Conservation (phyloP, 2,797 vertebrate species). For the Oophaga sylvatica region DNA sequence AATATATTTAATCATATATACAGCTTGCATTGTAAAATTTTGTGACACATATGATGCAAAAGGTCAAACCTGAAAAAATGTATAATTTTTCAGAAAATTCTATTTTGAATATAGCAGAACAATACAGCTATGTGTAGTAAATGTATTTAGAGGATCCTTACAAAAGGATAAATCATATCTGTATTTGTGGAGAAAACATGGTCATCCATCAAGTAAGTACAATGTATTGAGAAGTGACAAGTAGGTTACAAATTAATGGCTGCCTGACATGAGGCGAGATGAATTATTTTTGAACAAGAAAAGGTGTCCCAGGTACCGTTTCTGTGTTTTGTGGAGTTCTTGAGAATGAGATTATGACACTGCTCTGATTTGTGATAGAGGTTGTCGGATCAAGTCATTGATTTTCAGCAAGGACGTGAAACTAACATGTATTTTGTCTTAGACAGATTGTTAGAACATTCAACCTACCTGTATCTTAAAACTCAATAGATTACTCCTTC, state of each 20-base stretch:
- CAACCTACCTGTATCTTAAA: too few species aligned
- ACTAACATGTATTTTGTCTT: not conserved
- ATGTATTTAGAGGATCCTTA: not conserved
- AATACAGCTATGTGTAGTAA: not conserved
- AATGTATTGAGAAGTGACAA: conserved; percentile 11
- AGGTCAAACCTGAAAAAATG: too few species aligned
- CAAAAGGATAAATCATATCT: not conserved
- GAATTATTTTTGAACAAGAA: not conserved
- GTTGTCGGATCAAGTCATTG: not conserved
- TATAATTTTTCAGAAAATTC: not conserved
- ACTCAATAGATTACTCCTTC: too few species aligned
- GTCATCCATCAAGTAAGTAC: conserved; percentile 6
- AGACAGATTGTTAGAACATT: not conserved
- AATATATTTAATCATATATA: too few species aligned
- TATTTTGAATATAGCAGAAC: not conserved
- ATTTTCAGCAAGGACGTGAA: not conserved
- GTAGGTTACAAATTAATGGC: not conserved
- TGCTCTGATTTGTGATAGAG: not conserved
- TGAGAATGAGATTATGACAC: not conserved
- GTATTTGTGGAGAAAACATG: not conserved
- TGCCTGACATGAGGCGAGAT: not conserved
- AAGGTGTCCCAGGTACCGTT: not conserved
- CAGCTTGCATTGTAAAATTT: too few species aligned
- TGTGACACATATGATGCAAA: too few species aligned
- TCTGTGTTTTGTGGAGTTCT: not conserved